Percentiles rank a stretch among this genome's conserved stretches.
Conservation (phyloP, 2,888 invertebrate species). For the Noctua fimbriata region DNA sequence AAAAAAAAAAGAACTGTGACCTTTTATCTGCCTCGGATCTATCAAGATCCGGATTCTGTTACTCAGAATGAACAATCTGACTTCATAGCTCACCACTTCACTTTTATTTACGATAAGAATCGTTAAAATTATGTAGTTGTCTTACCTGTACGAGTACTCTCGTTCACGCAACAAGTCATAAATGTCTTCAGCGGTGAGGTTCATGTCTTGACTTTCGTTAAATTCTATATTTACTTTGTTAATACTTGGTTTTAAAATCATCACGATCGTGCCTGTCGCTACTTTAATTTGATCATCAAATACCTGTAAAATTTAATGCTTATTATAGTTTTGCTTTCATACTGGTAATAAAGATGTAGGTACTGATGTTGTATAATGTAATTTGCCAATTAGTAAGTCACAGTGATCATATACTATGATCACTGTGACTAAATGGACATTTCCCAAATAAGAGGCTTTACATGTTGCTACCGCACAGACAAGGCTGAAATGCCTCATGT, state of each 20-base stretch:
- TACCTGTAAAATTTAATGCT: constrained; percentile 64
- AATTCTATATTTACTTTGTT: constrained; percentile 9
- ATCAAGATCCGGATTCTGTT: no score
- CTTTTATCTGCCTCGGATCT: no score
- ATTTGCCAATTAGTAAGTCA: no score
- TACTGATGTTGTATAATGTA: no score
- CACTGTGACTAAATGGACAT: no score
- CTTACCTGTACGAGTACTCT: constrained; percentile 69
- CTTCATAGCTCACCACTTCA: background rate
- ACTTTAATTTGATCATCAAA: constrained; percentile 69
- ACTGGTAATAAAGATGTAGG: no score
- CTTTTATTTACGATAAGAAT: background rate
- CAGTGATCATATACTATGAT: no score
- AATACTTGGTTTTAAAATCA: background rate
- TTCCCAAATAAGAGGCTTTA: no score
- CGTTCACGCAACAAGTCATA: constrained; percentile 68
- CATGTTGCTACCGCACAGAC: no score
- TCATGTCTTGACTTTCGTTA: constrained; percentile 41
- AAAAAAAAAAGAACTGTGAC: background rate
- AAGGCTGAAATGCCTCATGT: no score
- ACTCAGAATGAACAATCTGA: background rate
- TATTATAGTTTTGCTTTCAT: no score
- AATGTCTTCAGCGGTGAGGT: constrained; percentile 67
- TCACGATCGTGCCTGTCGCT: constrained; percentile 70
- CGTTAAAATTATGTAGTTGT: background rate